Evolutionary conservation across 64 coral and sea anemone species (phyloP).

Genomic region (Actinia equina): DNA sequence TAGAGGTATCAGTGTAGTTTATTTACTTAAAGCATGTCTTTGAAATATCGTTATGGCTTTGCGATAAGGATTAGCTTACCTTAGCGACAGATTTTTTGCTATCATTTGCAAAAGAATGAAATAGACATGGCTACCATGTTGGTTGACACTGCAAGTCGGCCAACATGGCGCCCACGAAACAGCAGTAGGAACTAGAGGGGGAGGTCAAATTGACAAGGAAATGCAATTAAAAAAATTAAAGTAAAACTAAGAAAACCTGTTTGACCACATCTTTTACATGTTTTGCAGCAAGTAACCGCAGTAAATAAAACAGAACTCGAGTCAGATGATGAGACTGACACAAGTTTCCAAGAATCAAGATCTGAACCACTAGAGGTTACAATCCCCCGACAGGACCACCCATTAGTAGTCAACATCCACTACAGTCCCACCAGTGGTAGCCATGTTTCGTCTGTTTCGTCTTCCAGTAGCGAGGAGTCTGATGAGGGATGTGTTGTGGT

Average conservation of each 20-base stretch:
- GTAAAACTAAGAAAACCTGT: not conserved
- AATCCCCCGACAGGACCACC: conserved; percentile 69
- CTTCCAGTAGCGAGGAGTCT: conserved; percentile 1
- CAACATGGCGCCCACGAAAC: too few species aligned
- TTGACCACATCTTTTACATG: not conserved
- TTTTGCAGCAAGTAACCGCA: not conserved
- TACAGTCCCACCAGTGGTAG: conserved; percentile 33
- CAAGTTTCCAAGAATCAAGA: conserved; percentile 54
- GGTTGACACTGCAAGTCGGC: too few species aligned
- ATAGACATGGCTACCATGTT: too few species aligned
- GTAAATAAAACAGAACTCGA: conserved; percentile 25
- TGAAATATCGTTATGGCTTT: too few species aligned
- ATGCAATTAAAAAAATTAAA: too few species aligned
- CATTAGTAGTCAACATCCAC: conserved; percentile 21
- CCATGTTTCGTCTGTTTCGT: not conserved
- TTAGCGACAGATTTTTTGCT: too few species aligned
- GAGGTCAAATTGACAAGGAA: too few species aligned
- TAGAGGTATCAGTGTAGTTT: too few species aligned
- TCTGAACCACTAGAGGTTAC: conserved; percentile 64
- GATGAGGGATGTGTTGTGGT: conserved; percentile 57
- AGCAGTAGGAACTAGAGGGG: too few species aligned
- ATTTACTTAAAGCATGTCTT: too few species aligned
- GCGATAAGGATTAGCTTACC: too few species aligned
- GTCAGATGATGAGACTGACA: conserved; percentile 56
- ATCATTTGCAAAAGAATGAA: too few species aligned